Evolutionary conservation across 2,113 vertebrate genomes (phyloP).

Genomic region (Formicarius rufipectus): DNA sequence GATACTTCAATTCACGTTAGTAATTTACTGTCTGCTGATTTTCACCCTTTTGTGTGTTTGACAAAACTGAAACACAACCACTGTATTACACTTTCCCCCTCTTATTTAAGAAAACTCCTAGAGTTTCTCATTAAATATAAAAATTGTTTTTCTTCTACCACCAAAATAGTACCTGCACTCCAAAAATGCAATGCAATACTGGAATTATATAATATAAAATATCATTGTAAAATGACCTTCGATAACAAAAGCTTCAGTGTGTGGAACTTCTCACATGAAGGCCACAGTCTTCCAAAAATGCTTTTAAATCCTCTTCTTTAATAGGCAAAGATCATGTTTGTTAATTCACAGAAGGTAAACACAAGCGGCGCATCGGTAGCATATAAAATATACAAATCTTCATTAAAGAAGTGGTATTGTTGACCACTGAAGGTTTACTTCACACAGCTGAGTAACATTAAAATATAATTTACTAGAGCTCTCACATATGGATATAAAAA

Average conservation of each 20-base stretch:
- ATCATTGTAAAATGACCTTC: slow-evolving; percentile 68
- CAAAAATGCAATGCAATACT: slow-evolving; percentile 76
- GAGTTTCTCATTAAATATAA: slow-evolving; percentile 78
- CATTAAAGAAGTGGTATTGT: slow-evolving; percentile 67
- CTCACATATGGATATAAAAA: slow-evolving; percentile 71
- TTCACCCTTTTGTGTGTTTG: slow-evolving; percentile 42
- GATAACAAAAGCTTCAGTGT: slow-evolving; percentile 67
- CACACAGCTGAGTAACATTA: slow-evolving; percentile 73
- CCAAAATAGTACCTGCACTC: slow-evolving; percentile 75
- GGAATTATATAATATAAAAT: slow-evolving; percentile 77
- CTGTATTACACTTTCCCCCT: slow-evolving; percentile 60
- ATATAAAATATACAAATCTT: slow-evolving; percentile 81
- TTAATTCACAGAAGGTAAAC: slow-evolving; percentile 74
- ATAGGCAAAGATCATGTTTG: slow-evolving; percentile 57
- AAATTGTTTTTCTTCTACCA: slow-evolving; percentile 71
- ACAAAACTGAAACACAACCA: slow-evolving; percentile 68
- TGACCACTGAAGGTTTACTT: slow-evolving; percentile 67
- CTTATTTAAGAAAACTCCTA: slow-evolving; percentile 73
- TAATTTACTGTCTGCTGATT: slow-evolving; percentile 46
- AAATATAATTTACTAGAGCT: slow-evolving; percentile 76
- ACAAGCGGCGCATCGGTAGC: slow-evolving; percentile 69
- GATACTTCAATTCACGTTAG: slow-evolving; percentile 60
- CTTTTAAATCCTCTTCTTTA: slow-evolving; percentile 66
- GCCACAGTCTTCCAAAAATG: slow-evolving; percentile 65
- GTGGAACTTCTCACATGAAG: slow-evolving; percentile 61